Base-by-base conservation (phyloP, 1,140 invertebrate genomes). In the Gryllus bimaculatus region DNA sequence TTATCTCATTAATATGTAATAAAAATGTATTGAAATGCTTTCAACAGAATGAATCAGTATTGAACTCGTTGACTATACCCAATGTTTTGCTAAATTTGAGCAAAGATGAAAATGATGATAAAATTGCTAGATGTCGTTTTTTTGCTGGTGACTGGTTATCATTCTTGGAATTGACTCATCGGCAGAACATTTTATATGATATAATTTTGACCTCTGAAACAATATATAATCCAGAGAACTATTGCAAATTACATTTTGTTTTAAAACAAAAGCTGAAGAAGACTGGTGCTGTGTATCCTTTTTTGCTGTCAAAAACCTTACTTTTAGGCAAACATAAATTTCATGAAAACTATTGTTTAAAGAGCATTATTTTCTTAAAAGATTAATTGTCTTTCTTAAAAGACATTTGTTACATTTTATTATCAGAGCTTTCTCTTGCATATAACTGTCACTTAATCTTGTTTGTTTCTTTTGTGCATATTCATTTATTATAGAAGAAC, bases 171-270 rank as follows among this genome's bases (percentile, higher is more conserved):
- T 83, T 89, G 74, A 84, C 82, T 49, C 48, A 76, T 10, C 84
- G 88, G 26, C 79, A 83, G 74, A 79, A 82, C 74, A 79, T 82
- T 48, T 90, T 90, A 82, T 97, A 91, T 88, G 95, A 98, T 85
- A 83, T 91, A 26, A 97, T 97, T 83, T 87, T 97, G 5, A 95
- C 94, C 8, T 93, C 94, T 74, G 96, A 97, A 88, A 97, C 96
- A 0, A 96, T 97, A 83, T 97, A 98, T 83, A 96, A 96, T 88
- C 84, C 90, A 73, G 86, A 90, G 0, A 94, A 94, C 86, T 93
- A 97, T 84, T 82, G 85, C 26, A 96, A 96, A 84, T 83, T 97
- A 0, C 87, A 92, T 74, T 82, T 90, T 75, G 84, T 95, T 73
- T 92, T 97, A 82, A 87, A 91, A 83, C 83, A 87, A 49, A 88